Conservation (phyloP, 2,113 vertebrate species). For the Passer montanus region DNA sequence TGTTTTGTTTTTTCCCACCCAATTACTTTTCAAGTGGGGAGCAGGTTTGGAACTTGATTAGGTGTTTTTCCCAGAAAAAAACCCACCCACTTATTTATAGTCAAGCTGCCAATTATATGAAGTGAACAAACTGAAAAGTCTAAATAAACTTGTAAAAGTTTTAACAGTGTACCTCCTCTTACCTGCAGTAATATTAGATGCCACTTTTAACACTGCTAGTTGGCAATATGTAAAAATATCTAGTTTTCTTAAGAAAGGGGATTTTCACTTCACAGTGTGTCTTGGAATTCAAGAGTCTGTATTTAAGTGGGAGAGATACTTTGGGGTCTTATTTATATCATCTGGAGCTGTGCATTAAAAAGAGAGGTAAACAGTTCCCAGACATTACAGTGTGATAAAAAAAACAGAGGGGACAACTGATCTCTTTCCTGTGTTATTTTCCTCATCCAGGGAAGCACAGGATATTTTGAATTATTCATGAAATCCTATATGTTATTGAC, state of each 20-base stretch:
- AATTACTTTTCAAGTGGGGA: background rate
- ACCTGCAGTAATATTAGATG: background rate
- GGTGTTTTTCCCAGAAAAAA: background rate
- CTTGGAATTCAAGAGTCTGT: background rate
- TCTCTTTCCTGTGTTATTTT: background rate
- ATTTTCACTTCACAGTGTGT: background rate
- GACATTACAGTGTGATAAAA: background rate
- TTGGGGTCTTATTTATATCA: background rate
- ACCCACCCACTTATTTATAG: background rate
- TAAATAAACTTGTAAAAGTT: background rate
- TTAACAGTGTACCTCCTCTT: background rate
- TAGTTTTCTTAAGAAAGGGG: background rate
- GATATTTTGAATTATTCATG: slow-evolving; percentile 1
- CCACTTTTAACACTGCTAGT: background rate
- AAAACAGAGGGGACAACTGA: background rate
- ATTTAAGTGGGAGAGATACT: background rate
- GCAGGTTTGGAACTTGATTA: background rate
- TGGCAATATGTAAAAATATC: background rate
- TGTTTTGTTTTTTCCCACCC: background rate
- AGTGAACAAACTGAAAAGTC: background rate
- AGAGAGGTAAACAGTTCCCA: background rate
- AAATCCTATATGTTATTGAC: background rate
- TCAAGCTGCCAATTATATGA: background rate
- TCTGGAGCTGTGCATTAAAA: background rate
- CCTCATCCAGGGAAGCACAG: background rate